phyloP scores from a whole-genome alignment of 2,797 vertebrate species.

The Paratrypauchen microcephalus region DNA sequence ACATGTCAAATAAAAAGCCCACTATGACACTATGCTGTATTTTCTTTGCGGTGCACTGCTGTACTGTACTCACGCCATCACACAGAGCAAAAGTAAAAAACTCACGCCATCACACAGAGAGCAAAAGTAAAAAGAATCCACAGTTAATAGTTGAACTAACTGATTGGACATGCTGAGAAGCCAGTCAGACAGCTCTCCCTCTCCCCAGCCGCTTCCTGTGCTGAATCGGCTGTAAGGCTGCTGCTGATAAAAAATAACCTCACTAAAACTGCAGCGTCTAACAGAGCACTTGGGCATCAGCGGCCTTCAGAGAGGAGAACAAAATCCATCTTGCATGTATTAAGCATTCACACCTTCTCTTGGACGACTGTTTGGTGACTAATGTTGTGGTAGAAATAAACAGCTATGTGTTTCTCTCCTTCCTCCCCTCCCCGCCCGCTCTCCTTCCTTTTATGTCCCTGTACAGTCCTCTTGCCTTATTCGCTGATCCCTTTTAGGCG shows the following conservation, averaged over 20 bases:
- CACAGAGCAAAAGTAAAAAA: too few species aligned
- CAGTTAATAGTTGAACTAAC: conserved; percentile 29
- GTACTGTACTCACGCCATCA: conserved; percentile 16
- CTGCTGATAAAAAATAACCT: conserved; percentile 40
- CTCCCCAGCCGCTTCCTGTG: conserved; percentile 23
- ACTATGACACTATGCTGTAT: conserved; percentile 21
- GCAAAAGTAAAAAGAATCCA: not conserved
- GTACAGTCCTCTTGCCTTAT: conserved; percentile 32
- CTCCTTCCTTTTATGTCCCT: conserved; percentile 32
- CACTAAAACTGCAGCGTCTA: conserved; percentile 33
- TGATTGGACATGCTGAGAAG: conserved; percentile 31
- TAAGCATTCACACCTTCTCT: conserved; percentile 19
- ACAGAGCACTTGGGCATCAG: conserved; percentile 21
- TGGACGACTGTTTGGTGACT: conserved; percentile 21
- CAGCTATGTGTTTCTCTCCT: conserved; percentile 38
- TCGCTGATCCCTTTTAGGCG: conserved; percentile 48
- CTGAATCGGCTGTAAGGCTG: conserved; percentile 37
- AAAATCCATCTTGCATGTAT: conserved; percentile 22
- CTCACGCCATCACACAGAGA: conserved; percentile 7
- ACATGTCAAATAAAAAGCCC: conserved; percentile 27
- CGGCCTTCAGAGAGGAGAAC: conserved; percentile 19
- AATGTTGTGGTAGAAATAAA: conserved; percentile 42
- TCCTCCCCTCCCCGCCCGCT: conserved; percentile 29
- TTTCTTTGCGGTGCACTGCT: conserved; percentile 24
- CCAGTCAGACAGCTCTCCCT: conserved; percentile 41